Percentiles rank a stretch among this genome's conserved stretches.
Evolutionary conservation across 2,113 vertebrate species (phyloP).

Genomic region (Vidua macroura): DNA sequence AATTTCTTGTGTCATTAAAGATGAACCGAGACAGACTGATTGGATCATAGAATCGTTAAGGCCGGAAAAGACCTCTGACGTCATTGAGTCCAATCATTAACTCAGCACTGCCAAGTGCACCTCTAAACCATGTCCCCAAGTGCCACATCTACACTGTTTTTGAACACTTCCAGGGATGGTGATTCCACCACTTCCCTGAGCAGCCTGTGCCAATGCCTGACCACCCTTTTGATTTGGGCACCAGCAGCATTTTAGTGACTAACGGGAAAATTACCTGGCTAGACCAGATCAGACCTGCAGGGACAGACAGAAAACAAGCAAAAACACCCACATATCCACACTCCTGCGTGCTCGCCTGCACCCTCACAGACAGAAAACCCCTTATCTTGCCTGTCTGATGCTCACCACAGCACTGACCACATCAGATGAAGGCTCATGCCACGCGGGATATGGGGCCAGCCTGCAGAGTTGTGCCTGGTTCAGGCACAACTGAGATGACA

Average conservation of each 20-base stretch:
- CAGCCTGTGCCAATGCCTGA: not conserved
- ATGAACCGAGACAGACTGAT: not conserved
- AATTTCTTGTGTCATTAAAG: not conserved
- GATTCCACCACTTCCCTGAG: not conserved
- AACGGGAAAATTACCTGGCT: not conserved
- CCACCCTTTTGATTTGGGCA: not conserved
- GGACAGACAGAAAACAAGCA: slow-evolving; percentile 4
- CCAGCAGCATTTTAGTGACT: not conserved
- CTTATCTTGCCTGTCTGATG: not conserved
- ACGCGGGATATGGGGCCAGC: accelerated
- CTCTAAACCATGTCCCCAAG: not conserved
- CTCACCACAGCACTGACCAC: not conserved
- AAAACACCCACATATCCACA: not conserved
- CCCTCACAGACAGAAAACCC: not conserved
- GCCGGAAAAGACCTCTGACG: not conserved
- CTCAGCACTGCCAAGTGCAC: not conserved
- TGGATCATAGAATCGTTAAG: not conserved
- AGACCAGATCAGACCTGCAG: not conserved
- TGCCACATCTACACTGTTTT: not conserved
- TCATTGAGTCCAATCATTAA: not conserved
- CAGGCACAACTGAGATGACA: not conserved
- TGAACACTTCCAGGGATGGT: not conserved
- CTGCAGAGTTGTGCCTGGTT: accelerated
- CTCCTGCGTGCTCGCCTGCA: accelerated
- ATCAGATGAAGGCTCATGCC: not conserved